phyloP scores from a whole-genome alignment of 2,113 vertebrate genomes.

The Vireo altiloquus region DNA sequence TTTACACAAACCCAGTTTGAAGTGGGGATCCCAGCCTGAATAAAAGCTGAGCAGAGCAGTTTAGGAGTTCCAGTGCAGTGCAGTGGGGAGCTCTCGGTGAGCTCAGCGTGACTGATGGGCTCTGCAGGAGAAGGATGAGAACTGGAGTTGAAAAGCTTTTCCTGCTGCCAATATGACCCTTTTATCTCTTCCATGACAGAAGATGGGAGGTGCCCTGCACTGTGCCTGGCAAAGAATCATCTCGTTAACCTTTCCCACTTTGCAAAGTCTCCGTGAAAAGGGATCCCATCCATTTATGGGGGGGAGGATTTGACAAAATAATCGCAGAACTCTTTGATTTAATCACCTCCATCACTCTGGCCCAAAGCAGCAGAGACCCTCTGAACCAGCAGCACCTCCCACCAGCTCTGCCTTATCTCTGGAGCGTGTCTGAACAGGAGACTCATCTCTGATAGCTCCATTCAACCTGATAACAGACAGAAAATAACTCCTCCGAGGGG shows the following conservation, averaged over 20 bases:
- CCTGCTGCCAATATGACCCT: not conserved
- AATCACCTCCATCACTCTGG: not conserved
- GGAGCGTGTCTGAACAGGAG: slow-evolving; percentile 7
- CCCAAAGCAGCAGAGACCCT: not conserved
- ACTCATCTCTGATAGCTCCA: not conserved
- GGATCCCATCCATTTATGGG: not conserved
- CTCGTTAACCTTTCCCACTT: not conserved
- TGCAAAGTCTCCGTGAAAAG: not conserved
- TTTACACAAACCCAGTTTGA: not conserved
- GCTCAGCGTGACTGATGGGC: not conserved
- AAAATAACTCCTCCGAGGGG: slow-evolving; percentile 36
- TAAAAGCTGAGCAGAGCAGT: not conserved
- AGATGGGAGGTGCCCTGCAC: not conserved
- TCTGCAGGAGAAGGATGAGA: not conserved
- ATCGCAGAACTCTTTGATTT: not conserved
- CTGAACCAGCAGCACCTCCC: not conserved
- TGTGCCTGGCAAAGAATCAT: not conserved
- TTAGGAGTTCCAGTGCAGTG: not conserved
- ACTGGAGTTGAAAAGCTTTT: not conserved
- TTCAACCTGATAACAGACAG: not conserved
- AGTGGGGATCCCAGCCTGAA: not conserved
- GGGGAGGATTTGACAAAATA: not conserved
- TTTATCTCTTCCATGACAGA: not conserved
- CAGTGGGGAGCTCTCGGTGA: not conserved
- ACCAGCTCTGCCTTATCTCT: not conserved